phyloP scores from a whole-genome alignment of 2,888 invertebrate genomes.

The Ectemnius lituratus region DNA sequence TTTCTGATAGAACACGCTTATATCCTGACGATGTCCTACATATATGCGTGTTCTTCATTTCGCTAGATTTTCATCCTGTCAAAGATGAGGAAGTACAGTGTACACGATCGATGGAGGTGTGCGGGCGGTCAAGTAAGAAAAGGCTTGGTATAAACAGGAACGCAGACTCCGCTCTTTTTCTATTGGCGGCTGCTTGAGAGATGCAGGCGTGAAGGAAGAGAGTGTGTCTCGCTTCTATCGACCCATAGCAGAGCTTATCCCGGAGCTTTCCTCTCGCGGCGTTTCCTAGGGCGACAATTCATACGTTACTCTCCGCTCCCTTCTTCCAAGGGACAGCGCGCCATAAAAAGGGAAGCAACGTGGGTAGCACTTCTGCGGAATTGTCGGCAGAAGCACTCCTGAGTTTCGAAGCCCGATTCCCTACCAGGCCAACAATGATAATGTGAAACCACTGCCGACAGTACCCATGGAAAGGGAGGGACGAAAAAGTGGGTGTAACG shows the following conservation, averaged over 20 bases:
- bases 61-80: conserved; percentile 41
- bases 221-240: conserved; percentile 48
- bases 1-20: conserved; percentile 22
- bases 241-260: conserved; percentile 41
- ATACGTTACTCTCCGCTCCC: background rate
- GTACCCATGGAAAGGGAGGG: too few species aligned
- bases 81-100: conserved; percentile 51
- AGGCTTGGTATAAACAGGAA: conserved; percentile 51
- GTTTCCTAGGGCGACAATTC: conserved; percentile 29
- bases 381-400: too few species aligned
- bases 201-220: conserved; percentile 47
- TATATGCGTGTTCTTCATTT: conserved; percentile 4
- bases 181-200: conserved; percentile 52
- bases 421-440: too few species aligned
- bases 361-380: too few species aligned
- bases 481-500: too few species aligned
- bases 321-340: background rate
- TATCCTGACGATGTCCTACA: conserved; percentile 16
- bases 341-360: too few species aligned
- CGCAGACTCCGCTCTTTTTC: conserved; percentile 48
- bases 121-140: conserved; percentile 59
- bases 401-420: too few species aligned
- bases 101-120: conserved; percentile 56
- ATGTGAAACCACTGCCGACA: too few species aligned
- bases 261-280: conserved; percentile 19